Evolutionary conservation across 2,113 vertebrate genomes (phyloP), one percentile per base, ranked within the genome.

Genomic region (Chloropsis cyanopogon): DNA sequence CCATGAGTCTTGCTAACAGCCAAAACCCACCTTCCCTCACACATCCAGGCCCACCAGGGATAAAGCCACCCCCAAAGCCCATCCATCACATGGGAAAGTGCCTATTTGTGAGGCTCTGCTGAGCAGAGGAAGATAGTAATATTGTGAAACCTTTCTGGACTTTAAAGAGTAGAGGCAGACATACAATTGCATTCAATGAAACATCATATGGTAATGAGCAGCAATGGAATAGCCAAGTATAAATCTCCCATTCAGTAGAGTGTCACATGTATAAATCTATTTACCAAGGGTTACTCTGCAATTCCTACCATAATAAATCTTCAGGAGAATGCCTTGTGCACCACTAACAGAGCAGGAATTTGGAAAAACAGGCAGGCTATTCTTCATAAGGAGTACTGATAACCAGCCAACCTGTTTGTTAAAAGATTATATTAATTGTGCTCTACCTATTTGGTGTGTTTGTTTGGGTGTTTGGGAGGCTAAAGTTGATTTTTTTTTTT

Each of bases 171-270:
- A 69, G 73, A 86, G 8, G 71, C 88, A 95, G 64, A 93, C 47
- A 59, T 65, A 72, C 61, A 94, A 92, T 63, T 87, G 47, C 76
- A 70, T 91, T 96, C 88, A 93, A 12, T 59, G 88, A 91, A 95
- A 95, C 80, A 88, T 96, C 86, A 64, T 86, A 89, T 76, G 92
- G 93, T 95, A 97, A 97, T 94, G 80, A 96, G 94, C 66, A 95
- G 80, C 64, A 68, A 65, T 33, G 75, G 82, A 95, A 94, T 7
- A 92, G 83, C 76, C 72, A 90, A 57, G 76, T 65, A 96, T 93
- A 94, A 96, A 93, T 95, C 96, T 95, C 88, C 79, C 75, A 95
- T 96, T 96, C 84, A 92, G 26, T 7, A 52, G 73, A 93, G 31
- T 84, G 84, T 90, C 75, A 90, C 90, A 73, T 37, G 22, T 50